A percentile compares a stretch with the other conserved stretches of the same genome.
Conservation (phyloP, 2,797 vertebrate species). For the Spheniscus humboldti region DNA sequence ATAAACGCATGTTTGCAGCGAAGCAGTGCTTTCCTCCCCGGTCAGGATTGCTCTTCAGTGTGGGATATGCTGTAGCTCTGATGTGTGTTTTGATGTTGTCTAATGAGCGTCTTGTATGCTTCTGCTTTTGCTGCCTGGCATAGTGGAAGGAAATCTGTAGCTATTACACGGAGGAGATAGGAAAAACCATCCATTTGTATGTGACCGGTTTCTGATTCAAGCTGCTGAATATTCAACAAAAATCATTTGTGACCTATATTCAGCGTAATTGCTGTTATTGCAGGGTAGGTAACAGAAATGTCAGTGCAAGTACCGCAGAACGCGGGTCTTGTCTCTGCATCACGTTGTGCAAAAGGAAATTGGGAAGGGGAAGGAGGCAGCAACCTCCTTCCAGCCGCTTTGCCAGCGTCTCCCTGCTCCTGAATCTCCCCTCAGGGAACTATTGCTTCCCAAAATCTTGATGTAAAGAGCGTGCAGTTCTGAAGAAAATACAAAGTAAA, state of each 20-base stretch:
- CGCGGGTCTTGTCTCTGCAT: neutral
- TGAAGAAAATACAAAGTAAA: neutral
- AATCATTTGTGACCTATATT: neutral
- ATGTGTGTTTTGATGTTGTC: neutral
- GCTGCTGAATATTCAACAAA: neutral
- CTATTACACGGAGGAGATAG: neutral
- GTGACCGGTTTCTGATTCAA: neutral
- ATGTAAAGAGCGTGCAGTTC: neutral
- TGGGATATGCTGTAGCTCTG: neutral
- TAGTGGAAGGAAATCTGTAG: neutral
- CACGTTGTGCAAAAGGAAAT: neutral
- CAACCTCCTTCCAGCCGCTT: neutral
- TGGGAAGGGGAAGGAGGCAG: neutral
- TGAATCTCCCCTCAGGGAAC: neutral
- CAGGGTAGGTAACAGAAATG: neutral
- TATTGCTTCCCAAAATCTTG: neutral
- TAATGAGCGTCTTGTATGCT: neutral
- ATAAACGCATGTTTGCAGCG: rapidly evolving
- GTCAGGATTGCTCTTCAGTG: neutral
- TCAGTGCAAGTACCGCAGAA: neutral
- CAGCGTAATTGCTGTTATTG: neutral
- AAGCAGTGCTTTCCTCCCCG: neutral
- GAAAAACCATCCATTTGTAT: neutral
- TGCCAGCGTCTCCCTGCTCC: neutral
- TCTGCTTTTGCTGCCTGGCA: neutral